A percentile compares a stretch with the other conserved stretches of the same genome.
phyloP scores from a whole-genome alignment of 2,113 vertebrate genomes.

The Carassius auratus region DNA sequence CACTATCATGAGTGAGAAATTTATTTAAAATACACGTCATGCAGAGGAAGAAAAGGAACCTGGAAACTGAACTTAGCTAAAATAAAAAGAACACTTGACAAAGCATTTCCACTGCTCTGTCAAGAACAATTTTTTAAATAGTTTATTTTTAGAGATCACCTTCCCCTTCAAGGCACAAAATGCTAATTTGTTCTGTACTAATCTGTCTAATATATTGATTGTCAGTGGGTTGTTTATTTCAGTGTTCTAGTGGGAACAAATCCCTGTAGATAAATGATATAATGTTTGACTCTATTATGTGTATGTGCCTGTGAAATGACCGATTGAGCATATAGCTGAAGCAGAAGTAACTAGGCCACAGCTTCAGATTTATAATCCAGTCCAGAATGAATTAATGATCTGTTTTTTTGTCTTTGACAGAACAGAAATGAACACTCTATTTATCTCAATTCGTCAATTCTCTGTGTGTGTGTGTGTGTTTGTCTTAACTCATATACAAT shows the following conservation, averaged over 20 bases:
- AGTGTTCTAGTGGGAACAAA: not conserved
- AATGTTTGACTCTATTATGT: not conserved
- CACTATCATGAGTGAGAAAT: constrained; percentile 18
- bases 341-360: not conserved
- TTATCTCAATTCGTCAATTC: not conserved
- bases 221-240: not conserved
- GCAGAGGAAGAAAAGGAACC: not conserved
- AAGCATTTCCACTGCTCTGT: not conserved
- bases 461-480: no score
- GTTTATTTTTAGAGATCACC: not conserved
- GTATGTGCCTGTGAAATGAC: not conserved
- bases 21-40: not conserved
- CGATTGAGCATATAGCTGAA: not conserved
- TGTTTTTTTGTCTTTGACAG: not conserved
- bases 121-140: not conserved
- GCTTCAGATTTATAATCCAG: not conserved
- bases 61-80: not conserved
- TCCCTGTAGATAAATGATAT: not conserved
- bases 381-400: not conserved
- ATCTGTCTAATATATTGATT: not conserved
- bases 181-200: not conserved
- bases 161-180: not conserved
- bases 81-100: not conserved
- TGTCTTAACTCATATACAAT: not conserved
- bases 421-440: not conserved